A percentile compares a stretch with the other conserved stretches of the same genome.
Evolutionary conservation across 2,113 vertebrate genomes (phyloP).

Genomic region (Sorex araneus): DNA sequence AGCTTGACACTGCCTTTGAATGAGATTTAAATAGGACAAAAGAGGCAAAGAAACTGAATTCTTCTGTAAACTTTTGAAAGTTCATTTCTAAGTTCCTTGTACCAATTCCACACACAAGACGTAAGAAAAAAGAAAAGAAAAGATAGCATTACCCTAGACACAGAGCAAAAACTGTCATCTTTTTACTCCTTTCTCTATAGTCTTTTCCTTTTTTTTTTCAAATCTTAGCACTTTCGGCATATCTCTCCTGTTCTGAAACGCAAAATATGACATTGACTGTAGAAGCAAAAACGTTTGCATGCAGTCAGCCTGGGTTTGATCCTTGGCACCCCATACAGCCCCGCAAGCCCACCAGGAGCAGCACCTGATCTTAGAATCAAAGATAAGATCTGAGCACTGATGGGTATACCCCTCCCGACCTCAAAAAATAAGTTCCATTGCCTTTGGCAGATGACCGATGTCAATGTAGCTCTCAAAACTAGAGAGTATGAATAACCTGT

Average conservation of each 20-base stretch:
- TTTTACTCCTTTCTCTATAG: neutral
- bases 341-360: too few species aligned
- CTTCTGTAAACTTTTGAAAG: neutral
- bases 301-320: too few species aligned
- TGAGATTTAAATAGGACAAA: neutral
- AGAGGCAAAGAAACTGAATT: too few species aligned
- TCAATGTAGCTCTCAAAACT: neutral
- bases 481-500: rapidly evolving
- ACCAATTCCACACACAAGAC: neutral
- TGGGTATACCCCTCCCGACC: too few species aligned
- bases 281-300: too few species aligned
- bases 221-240: too few species aligned
- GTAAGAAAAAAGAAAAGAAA: neutral
- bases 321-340: too few species aligned
- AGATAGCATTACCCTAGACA: rapidly evolving
- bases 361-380: too few species aligned
- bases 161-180: neutral
- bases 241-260: neutral
- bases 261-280: too few species aligned
- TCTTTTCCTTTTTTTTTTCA: neutral
- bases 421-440: too few species aligned
- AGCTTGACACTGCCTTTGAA: neutral
- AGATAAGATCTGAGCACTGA: too few species aligned
- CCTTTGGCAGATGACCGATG: too few species aligned
- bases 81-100: neutral